Percentiles rank a stretch among this genome's conserved stretches.
These are phyloP conservation scores for Orthosia cruda DNA, from an alignment of 2,888 invertebrate species.

Conservation along the genomic window DNA sequence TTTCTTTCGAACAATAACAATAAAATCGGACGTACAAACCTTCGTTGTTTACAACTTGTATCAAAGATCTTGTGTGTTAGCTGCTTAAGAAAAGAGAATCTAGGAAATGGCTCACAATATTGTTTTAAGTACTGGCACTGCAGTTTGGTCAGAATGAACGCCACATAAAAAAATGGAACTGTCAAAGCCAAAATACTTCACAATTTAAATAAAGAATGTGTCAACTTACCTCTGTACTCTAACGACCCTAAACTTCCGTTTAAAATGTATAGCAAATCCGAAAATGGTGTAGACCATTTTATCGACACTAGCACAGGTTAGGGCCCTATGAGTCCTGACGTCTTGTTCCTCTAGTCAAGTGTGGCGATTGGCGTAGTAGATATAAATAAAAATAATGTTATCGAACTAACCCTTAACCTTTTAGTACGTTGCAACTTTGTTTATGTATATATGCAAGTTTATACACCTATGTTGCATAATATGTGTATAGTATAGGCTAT, in stretches of 20 bases:
- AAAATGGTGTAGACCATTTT: conserved; percentile 58
- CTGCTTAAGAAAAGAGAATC: conserved; percentile 2
- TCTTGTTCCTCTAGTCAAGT: conserved; percentile 46
- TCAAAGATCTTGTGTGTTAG: conserved; percentile 33
- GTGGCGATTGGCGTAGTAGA: conserved; percentile 57
- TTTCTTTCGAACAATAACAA: conserved; percentile 51
- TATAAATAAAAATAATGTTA: conserved; percentile 60
- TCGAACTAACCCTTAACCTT: conserved; percentile 69
- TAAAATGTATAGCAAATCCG: conserved; percentile 58
- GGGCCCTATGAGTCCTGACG: conserved; percentile 52
- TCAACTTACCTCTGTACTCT: conserved; percentile 68
- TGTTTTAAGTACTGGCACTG: neutral
- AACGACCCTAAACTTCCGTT: conserved; percentile 60
- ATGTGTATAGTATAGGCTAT: neutral
- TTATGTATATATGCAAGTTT: neutral
- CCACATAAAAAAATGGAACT: conserved; percentile 3
- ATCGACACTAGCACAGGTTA: conserved; percentile 34
- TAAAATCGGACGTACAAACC: conserved; percentile 40
- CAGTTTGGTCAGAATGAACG: neutral
- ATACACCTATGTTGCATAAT: conserved; percentile 16
- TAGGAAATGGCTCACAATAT: conserved; percentile 8
- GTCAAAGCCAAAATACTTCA: neutral
- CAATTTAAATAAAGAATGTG: conserved; percentile 11
- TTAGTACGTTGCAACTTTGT: conserved; percentile 16
- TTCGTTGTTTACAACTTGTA: conserved; percentile 38